Conservation (phyloP, 1,140 invertebrate genomes). For the Drosophila novamexicana region DNA sequence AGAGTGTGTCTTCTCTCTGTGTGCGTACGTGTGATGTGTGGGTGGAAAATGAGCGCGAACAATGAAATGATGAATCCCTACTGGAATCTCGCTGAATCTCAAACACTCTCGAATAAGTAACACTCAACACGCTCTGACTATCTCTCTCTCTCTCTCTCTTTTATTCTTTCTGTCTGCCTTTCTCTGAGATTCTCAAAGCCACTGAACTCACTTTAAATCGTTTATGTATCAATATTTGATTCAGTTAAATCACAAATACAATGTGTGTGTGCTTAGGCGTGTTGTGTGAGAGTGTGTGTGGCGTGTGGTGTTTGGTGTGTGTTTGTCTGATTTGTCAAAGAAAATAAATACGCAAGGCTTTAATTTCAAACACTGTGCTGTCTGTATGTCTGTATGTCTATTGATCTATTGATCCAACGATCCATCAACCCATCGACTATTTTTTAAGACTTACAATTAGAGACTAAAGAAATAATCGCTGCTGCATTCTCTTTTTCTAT, state of each 20-base stretch:
- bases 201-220: conserved; percentile 4
- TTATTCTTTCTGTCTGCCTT: neutral
- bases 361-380: conserved; percentile 46
- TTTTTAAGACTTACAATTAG: conserved; percentile 61
- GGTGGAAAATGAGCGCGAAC: conserved; percentile 14
- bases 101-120: neutral
- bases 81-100: conserved; percentile 9
- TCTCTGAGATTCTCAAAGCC: conserved; percentile 28
- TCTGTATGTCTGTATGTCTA: conserved; percentile 15
- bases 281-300: conserved; percentile 49
- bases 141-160: neutral
- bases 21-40: conserved; percentile 16
- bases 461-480: conserved; percentile 59
- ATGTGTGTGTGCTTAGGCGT: conserved; percentile 42
- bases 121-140: neutral
- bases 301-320: conserved; percentile 13
- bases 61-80: conserved; percentile 3
- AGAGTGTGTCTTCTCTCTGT: conserved; percentile 13
- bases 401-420: conserved; percentile 9
- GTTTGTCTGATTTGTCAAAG: conserved; percentile 48
- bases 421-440: conserved; percentile 25
- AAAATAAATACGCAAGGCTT: conserved; percentile 65
- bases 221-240: conserved; percentile 44
- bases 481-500: conserved; percentile 14
- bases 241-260: conserved; percentile 75